phyloP scores from a whole-genome alignment of 2,888 invertebrate species.

The Rhagophthalmus giganteus region DNA sequence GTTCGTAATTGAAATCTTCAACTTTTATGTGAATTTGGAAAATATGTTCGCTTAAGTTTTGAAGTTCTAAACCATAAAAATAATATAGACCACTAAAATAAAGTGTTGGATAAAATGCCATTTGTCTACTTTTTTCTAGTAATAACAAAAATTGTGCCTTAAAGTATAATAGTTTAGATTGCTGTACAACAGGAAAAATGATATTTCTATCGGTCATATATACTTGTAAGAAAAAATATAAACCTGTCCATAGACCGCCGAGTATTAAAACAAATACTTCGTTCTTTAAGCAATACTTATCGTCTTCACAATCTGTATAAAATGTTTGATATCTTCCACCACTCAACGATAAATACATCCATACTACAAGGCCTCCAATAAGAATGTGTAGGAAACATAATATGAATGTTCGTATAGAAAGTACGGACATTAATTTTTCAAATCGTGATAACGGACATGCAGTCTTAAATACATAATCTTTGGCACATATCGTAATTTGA shows the following conservation, averaged over 20 bases:
- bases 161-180: conserved; percentile 69
- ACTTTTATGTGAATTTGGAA: conserved; percentile 61
- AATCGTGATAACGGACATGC: conserved; percentile 69
- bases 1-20: conserved; percentile 58
- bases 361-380: conserved; percentile 69
- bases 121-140: conserved; percentile 62
- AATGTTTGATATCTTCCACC: conserved; percentile 62
- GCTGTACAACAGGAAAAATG: conserved; percentile 71
- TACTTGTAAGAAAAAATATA: conserved; percentile 63
- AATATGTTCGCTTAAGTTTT: conserved; percentile 58
- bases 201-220: conserved; percentile 63
- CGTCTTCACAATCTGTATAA: conserved; percentile 56
- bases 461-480: conserved; percentile 65
- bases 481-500: conserved; percentile 73
- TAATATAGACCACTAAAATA: conserved; percentile 66
- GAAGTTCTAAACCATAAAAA: conserved; percentile 62
- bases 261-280: conserved; percentile 69
- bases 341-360: conserved; percentile 69
- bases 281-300: conserved; percentile 67
- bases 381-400: conserved; percentile 63
- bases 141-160: conserved; percentile 62
- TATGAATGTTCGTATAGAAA: conserved; percentile 63
- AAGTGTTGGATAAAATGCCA: conserved; percentile 65
- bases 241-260: conserved; percentile 70
- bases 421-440: conserved; percentile 64